Evolutionary conservation across 2,888 invertebrate genomes (phyloP).

Genomic region (Xestia c-nigrum): DNA sequence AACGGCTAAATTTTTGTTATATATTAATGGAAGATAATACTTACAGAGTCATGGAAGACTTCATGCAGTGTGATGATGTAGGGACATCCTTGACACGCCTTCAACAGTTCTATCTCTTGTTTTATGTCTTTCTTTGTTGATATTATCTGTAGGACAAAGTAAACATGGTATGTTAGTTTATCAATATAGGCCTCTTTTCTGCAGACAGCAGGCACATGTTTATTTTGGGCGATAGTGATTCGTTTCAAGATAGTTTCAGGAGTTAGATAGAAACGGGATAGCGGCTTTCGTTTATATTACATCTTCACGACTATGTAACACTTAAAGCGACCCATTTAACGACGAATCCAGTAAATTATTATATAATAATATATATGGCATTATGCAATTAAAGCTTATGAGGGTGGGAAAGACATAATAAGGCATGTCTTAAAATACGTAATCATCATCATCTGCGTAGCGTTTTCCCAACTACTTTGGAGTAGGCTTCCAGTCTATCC

Average conservation of each 20-base stretch:
- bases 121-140: constrained; percentile 86
- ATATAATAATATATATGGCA: no score
- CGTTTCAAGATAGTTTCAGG: not conserved
- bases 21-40: constrained; percentile 47
- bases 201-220: no score
- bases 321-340: no score
- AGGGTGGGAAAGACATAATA: not conserved
- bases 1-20: not conserved
- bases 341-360: no score
- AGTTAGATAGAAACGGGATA: not conserved
- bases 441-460: no score
- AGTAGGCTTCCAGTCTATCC: no score
- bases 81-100: constrained; percentile 96
- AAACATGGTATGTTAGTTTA: not conserved
- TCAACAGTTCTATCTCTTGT: constrained; percentile 93
- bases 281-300: not conserved
- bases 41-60: constrained; percentile 95
- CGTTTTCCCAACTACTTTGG: no score
- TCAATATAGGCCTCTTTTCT: not conserved
- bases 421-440: no score
- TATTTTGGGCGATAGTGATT: no score
- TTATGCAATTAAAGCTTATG: not conserved
- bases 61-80: constrained; percentile 96
- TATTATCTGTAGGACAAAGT: constrained; percentile 80
- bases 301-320: no score